Base-by-base conservation (phyloP, 2,888 invertebrate genomes). In the Germaria angustata region DNA sequence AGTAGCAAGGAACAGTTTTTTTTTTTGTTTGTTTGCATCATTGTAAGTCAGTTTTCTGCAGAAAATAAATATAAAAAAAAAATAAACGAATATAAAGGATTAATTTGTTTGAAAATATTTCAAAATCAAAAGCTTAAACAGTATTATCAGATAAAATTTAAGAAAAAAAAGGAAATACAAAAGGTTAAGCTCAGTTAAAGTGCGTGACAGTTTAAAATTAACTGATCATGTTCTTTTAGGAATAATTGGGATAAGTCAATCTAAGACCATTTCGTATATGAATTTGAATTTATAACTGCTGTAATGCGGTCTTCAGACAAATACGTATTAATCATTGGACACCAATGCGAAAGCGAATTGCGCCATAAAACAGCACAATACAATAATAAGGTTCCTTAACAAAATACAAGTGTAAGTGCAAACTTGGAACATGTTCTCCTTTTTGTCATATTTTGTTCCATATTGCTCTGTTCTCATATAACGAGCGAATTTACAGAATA, bases 21-120 rank as follows among this genome's bases (percentile, higher is more conserved):
- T 53, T 24, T n/a, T 57, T 24, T 36, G 9, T 17, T 6, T 28
- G 3, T 28, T 28, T 4, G 61, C 36, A 73, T 51, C 36, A 73
- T 51, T 55, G 24, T 46, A 57, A 39, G 34, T 4, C 9, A 15
- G 41, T 39, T 36, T 77, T 77, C 72, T 66, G 24, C 24, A 63
- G 77, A 57, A 63, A 55, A 20, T 4, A 46, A 15, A n/a, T n/a
- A n/a, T n/a, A 32, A 61, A 53, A 41, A 13, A 20, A 32, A 20
- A 7, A 5, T 32, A 13, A 57, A 36, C 15, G 46, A 57, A 61
- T 59, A 68, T 69, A 51, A 77, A 61, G 77, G 69, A 77, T 69
- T 77, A 77, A 77, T 77, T 77, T 77, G 77, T 77, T 77, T 69
- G 61, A 77, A 77, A 77, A 69, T 77, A 63, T 77, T 77, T 77